phyloP scores from a whole-genome alignment of 2,797 vertebrate species.

The Lutjanus campechanus region DNA sequence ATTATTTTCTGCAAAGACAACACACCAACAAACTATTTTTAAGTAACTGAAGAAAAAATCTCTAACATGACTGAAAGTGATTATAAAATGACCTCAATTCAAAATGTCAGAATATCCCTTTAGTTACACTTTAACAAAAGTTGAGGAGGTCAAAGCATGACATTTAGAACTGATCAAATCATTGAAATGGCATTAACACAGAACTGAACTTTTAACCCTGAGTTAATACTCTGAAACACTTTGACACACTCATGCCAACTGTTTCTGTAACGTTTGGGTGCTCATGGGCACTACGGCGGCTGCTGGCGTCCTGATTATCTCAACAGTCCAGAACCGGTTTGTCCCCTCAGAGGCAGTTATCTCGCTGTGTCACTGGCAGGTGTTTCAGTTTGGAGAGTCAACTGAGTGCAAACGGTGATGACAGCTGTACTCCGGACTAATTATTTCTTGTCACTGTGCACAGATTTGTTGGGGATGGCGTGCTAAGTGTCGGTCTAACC shows the following conservation, averaged over 20 bases:
- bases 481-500: conserved; percentile 43
- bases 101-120: conserved; percentile 21
- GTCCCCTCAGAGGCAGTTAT: conserved; percentile 49
- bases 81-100: conserved; percentile 23
- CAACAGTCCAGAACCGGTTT: conserved; percentile 11
- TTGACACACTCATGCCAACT: background rate
- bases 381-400: conserved; percentile 65
- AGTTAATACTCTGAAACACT: conserved; percentile 2
- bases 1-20: conserved; percentile 1
- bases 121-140: conserved; percentile 20
- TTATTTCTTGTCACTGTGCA: conserved; percentile 68
- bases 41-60: background rate
- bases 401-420: conserved; percentile 65
- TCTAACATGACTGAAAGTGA: background rate
- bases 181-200: conserved; percentile 23
- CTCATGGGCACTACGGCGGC: conserved; percentile 18
- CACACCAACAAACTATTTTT: background rate
- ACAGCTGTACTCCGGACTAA: conserved; percentile 60
- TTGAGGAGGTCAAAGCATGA: conserved; percentile 17
- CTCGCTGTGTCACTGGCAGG: conserved; percentile 55
- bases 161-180: conserved; percentile 45
- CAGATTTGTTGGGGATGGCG: conserved; percentile 50
- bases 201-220: conserved; percentile 6
- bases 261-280: conserved; percentile 2
- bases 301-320: conserved; percentile 39